These are phyloP conservation scores for Chaetorhynchus papuensis DNA, from an alignment of 2,113 vertebrate genomes.

Conservation along the genomic window DNA sequence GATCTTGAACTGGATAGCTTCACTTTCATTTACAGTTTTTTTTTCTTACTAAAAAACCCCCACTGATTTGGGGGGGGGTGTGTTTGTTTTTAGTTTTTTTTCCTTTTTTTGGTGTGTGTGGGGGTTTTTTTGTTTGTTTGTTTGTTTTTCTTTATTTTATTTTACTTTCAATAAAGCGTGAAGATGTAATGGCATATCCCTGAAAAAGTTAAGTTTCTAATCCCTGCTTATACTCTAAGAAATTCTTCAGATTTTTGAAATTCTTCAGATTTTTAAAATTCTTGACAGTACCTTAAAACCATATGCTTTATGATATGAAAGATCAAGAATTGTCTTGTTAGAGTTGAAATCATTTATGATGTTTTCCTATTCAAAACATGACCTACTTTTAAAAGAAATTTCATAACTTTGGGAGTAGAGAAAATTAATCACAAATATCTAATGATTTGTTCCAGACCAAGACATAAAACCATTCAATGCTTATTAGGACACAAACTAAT, in stretches of 20 bases:
- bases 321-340: background rate
- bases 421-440: conserved; percentile 4
- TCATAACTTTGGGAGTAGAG: background rate
- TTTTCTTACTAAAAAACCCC: background rate
- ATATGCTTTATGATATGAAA: background rate
- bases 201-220: background rate
- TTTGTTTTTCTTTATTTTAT: no score
- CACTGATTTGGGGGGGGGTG: no score
- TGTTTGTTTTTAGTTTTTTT: fast-evolving
- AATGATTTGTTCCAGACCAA: background rate
- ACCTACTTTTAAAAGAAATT: background rate
- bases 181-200: background rate
- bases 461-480: background rate
- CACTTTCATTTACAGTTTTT: background rate
- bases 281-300: background rate
- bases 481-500: background rate
- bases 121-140: background rate
- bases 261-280: background rate
- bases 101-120: no score
- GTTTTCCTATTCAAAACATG: background rate
- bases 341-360: background rate
- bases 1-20: background rate
- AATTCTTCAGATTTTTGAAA: background rate
- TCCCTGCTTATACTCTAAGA: background rate
- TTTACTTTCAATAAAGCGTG: background rate